Evolutionary conservation across 2,113 vertebrate genomes (phyloP).

Genomic region (Fukomys damarensis): DNA sequence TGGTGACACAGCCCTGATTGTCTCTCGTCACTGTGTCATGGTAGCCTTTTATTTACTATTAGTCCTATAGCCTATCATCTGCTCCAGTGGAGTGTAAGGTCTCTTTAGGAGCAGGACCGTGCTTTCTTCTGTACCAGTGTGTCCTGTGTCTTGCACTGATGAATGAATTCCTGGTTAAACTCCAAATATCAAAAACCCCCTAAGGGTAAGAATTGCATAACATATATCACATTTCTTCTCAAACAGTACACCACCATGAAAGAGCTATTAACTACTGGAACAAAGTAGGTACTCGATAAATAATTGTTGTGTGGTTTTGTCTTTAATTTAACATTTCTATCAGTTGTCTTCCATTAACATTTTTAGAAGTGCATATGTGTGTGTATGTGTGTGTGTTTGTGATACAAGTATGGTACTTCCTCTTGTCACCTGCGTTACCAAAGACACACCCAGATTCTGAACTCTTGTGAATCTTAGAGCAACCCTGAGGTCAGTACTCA

Average conservation of each 20-base stretch:
- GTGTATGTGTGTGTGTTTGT: too few species aligned
- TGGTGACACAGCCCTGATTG: background rate
- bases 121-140: background rate
- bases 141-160: background rate
- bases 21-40: background rate
- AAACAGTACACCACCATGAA: background rate
- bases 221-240: background rate
- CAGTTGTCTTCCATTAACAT: background rate
- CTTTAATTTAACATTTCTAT: slow-evolving; percentile 9
- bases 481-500: background rate
- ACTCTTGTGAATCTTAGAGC: background rate
- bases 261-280: background rate
- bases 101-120: background rate
- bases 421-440: background rate
- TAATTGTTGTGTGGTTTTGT: background rate
- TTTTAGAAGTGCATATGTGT: background rate
- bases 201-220: background rate
- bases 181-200: background rate
- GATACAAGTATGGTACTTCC: background rate
- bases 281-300: background rate
- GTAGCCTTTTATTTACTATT: background rate
- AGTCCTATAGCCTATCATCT: background rate
- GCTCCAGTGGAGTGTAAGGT: background rate
- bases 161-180: background rate
- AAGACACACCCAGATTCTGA: background rate